Evolutionary conservation across 2,797 vertebrate species (phyloP).

Genomic region (Euphonia xanthogaster): DNA sequence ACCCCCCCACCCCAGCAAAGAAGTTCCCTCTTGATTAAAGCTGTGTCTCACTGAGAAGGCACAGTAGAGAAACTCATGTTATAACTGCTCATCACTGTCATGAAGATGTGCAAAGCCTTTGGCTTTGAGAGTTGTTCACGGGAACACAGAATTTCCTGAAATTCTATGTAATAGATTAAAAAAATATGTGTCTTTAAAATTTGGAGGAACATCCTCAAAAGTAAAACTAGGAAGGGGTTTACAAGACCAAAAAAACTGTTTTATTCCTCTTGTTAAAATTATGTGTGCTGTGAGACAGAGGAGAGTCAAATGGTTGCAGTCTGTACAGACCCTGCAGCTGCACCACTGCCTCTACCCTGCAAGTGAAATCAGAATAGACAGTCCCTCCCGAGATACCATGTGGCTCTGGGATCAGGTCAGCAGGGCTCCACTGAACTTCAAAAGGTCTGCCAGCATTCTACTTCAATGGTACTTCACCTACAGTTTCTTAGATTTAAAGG

Average conservation of each 20-base stretch:
- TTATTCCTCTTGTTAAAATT: not conserved
- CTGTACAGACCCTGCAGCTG: not conserved
- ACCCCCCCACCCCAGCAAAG: fast-evolving
- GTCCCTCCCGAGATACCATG: not conserved
- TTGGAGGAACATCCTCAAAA: not conserved
- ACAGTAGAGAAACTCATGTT: not conserved
- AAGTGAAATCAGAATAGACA: not conserved
- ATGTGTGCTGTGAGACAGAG: not conserved
- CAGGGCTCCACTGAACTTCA: not conserved
- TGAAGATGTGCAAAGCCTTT: not conserved
- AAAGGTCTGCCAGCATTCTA: not conserved
- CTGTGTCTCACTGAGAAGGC: not conserved
- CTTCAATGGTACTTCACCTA: not conserved
- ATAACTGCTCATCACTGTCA: not conserved
- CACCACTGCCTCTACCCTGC: not conserved
- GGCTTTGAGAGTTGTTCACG: not conserved
- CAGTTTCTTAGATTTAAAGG: not conserved
- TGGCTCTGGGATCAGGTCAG: not conserved
- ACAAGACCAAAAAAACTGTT: fast-evolving
- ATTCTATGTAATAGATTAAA: not conserved
- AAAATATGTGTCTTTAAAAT: not conserved
- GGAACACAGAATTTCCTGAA: not conserved
- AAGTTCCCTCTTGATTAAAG: not conserved
- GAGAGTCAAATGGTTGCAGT: not conserved
- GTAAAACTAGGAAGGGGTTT: not conserved